phyloP scores from a whole-genome alignment of 2,113 vertebrate species.

The Pluvialis apricaria region DNA sequence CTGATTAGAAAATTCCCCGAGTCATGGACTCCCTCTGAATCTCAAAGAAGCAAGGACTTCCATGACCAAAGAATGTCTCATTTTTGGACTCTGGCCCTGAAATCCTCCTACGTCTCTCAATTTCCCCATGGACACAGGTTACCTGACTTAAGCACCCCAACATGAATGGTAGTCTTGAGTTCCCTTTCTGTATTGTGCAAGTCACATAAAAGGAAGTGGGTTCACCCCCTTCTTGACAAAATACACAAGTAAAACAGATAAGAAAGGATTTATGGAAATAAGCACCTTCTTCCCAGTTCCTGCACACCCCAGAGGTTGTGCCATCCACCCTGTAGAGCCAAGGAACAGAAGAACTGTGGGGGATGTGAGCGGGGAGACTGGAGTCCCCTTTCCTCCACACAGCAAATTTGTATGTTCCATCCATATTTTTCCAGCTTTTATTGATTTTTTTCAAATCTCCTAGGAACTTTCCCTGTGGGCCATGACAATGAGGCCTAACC shows the following conservation, averaged over 20 bases:
- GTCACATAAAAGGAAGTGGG: neutral
- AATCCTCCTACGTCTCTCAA: neutral
- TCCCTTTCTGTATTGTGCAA: neutral
- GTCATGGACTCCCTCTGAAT: neutral
- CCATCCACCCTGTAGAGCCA: neutral
- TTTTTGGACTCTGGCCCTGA: neutral
- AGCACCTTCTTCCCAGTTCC: neutral
- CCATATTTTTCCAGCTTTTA: neutral
- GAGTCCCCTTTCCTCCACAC: neutral
- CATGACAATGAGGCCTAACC: neutral
- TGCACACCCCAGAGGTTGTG: neutral
- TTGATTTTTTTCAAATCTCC: neutral
- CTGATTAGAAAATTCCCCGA: neutral
- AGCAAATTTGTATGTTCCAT: neutral
- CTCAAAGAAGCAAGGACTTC: neutral
- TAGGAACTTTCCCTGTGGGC: neutral
- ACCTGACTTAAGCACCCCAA: neutral
- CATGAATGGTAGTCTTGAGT: neutral
- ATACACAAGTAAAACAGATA: neutral
- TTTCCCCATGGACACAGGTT: neutral
- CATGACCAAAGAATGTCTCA: neutral
- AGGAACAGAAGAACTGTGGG: neutral
- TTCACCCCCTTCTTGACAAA: neutral
- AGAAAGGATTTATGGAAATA: neutral
- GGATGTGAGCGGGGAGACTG: neutral